These are phyloP conservation scores for Lasius fuliginosus DNA, from an alignment of 2,888 invertebrate genomes.

Conservation along the genomic window DNA sequence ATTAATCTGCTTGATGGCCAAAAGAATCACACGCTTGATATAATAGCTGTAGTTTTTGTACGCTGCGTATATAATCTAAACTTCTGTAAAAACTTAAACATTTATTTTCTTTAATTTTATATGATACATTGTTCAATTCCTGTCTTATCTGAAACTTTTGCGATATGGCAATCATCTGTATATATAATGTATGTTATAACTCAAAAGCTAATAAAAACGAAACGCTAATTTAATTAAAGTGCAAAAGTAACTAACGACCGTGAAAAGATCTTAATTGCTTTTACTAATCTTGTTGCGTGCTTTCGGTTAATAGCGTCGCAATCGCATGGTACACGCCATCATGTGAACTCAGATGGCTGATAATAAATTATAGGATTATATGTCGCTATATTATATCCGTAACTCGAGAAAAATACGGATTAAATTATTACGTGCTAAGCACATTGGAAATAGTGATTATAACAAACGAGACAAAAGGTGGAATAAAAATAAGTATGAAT, in stretches of 20 bases:
- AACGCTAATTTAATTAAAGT: constrained; percentile 67
- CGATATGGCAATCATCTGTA: constrained; percentile 1
- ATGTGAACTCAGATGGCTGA: constrained; percentile 60
- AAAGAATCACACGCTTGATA: constrained; percentile 1
- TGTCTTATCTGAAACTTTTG: background rate
- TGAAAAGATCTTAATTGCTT: constrained; percentile 59
- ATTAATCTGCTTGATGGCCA: constrained; percentile 12
- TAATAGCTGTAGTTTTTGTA: background rate
- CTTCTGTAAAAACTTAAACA: background rate
- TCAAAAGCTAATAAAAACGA: constrained; percentile 5
- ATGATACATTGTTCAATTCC: background rate
- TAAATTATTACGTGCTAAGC: constrained; percentile 2
- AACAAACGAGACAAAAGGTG: background rate
- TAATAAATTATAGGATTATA: constrained; percentile 54
- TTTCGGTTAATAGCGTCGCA: constrained; percentile 55
- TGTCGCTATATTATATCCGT: constrained; percentile 15
- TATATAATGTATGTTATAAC: background rate
- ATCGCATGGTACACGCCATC: constrained; percentile 53
- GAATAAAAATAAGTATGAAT: constrained; percentile 12
- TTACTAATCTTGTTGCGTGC: constrained; percentile 69
- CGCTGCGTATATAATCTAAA: background rate
- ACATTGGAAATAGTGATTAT: background rate
- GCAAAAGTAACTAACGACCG: constrained; percentile 68
- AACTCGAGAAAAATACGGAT: constrained; percentile 16
- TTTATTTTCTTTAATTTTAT: background rate